A percentile compares a stretch with the other conserved stretches of the same genome.
Evolutionary conservation across 37 sponge, comb jelly and placozoan genomes (phyloP).

Genomic region (Chondrilla cf. caribensis): DNA sequence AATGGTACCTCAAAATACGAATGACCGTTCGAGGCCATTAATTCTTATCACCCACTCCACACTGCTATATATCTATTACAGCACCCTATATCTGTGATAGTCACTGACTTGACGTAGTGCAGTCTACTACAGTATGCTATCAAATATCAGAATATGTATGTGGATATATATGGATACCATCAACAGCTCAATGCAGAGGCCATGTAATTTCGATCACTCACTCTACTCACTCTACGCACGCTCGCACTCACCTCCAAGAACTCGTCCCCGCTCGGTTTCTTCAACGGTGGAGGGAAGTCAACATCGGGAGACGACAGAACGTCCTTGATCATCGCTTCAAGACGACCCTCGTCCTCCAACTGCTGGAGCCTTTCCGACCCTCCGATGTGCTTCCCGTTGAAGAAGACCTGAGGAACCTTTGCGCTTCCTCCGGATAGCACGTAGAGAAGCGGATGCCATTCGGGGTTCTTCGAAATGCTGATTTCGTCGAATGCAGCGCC

Average conservation of each 20-base stretch:
- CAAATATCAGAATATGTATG: too few species aligned
- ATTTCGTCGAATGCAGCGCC: slow-evolving; percentile 1
- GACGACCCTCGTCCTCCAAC: slow-evolving; percentile 26
- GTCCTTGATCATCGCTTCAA: slow-evolving; percentile 31
- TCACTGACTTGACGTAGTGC: too few species aligned
- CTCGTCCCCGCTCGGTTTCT: slow-evolving; percentile 29
- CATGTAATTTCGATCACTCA: too few species aligned
- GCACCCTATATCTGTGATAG: too few species aligned
- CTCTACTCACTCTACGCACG: too few species aligned
- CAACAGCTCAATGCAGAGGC: too few species aligned
- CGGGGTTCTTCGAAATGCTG: slow-evolving; percentile 16
- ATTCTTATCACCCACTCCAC: too few species aligned
- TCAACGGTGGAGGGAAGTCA: slow-evolving; percentile 43
- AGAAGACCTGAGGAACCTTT: slow-evolving; percentile 30
- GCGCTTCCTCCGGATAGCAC: slow-evolving; percentile 11
- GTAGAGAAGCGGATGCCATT: slow-evolving; percentile 26
- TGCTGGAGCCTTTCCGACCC: slow-evolving; percentile 25
- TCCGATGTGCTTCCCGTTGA: slow-evolving; percentile 24
- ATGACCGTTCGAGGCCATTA: too few species aligned
- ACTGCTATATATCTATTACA: too few species aligned
- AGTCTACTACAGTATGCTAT: too few species aligned
- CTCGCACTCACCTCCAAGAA: slow-evolving; percentile 35
- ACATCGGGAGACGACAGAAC: neutral
- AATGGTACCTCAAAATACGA: too few species aligned
- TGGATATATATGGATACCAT: too few species aligned